phyloP scores from a whole-genome alignment of 2,888 invertebrate species.

The Drosophila testacea region DNA sequence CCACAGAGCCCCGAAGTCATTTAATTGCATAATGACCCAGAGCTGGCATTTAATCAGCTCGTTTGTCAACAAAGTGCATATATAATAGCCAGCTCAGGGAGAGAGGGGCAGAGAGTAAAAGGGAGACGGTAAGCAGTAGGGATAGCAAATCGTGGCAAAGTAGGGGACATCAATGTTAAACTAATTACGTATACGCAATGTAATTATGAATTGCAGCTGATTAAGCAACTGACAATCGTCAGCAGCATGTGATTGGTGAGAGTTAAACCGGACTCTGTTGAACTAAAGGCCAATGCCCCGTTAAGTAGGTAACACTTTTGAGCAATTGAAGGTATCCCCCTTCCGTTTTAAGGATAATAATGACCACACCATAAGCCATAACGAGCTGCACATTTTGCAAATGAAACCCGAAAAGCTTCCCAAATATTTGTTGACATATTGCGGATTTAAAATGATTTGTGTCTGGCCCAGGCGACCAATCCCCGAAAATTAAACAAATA shows the following conservation, averaged over 20 bases:
- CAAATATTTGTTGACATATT: conserved; percentile 79
- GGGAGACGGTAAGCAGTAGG: not conserved
- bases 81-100: conserved; percentile 36
- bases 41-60: conserved; percentile 76
- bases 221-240: conserved; percentile 49
- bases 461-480: conserved; percentile 54
- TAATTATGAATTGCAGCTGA: conserved; percentile 70
- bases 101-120: not conserved
- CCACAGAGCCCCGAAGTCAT: conserved; percentile 48
- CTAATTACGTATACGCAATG: conserved; percentile 73
- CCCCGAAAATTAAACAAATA: conserved; percentile 78
- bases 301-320: conserved; percentile 30
- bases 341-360: conserved; percentile 32
- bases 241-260: conserved; percentile 19
- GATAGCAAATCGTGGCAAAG: not conserved
- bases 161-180: conserved; percentile 44
- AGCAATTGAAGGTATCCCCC: not conserved
- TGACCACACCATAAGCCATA: conserved; percentile 61
- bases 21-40: conserved; percentile 76
- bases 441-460: conserved; percentile 81
- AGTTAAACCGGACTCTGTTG: not conserved
- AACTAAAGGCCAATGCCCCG: conserved; percentile 6
- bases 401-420: conserved; percentile 34
- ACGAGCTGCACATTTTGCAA: conserved; percentile 58
- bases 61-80: conserved; percentile 79